Base-by-base conservation (phyloP, 2,797 vertebrate genomes). In the Enteromius argenteus region DNA sequence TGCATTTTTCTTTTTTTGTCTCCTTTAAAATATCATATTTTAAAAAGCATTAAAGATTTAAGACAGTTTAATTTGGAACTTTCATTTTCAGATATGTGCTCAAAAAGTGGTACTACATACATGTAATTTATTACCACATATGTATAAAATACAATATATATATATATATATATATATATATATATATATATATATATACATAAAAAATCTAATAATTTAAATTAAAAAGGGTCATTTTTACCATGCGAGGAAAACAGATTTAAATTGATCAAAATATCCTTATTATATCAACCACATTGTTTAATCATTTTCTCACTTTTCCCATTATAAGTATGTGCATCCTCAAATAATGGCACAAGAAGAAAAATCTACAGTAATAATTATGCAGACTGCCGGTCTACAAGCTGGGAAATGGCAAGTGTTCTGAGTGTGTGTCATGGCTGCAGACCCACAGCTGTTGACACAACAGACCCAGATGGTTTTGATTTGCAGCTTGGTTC, bases 401-500 rank as follows among this genome's bases (percentile, higher is more conserved):
- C 14, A 11, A 8, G 4, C 30, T 49, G 44, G 30, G 81, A 83
- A 58, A 76, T 42, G 62, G 8, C 19, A 13, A 67, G 81, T 35
- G 62, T 58, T 75, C 3, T 21, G 6, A 75, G 11, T 27, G 21
- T n/a, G 17, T 30, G 60, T 17, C 60, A 27, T 1, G 27, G 71
- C 44, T 83, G 53, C n/a, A 83, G 72, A 68, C 30, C 42, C 71
- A 74, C 81, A 83, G 81, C 72, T 83, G 81, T 51, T 83, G 74
- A 84, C 60, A 84, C 73, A 84, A 78, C 73, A 78, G 49, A 39
- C 62, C 46, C 81, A 68, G 81, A 77, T 84, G 81, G 49, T 84
- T 84, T 84, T 77, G 74, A 84, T 77, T 78, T 44, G 62, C n/a
- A 68, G 60, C 17, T 53, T 67, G 81, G 72, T 56, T 83, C 35